Evolutionary conservation across 1,140 invertebrate genomes (phyloP), one percentile per base, ranked within the genome.

Genomic region (Achatina immaculata): DNA sequence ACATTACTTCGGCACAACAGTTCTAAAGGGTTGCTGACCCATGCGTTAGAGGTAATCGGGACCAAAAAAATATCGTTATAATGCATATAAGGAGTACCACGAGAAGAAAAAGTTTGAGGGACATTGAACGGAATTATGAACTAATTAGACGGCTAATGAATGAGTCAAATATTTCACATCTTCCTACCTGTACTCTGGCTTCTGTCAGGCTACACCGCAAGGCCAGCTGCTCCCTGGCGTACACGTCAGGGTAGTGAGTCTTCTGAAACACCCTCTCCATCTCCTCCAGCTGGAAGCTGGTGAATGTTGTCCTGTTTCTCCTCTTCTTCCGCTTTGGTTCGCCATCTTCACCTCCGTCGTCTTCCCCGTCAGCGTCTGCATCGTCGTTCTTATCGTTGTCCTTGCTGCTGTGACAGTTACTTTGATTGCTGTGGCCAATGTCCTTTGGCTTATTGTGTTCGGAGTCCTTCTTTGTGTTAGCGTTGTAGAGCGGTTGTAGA

Each of bases 261-360:
- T 90, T 91, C 81, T 91, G 90, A 78, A 92, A 92, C 1, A 91
- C 87, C 34, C 90, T 73, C 81, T 92, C 91, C 86, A 92, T 89
- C 85, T 92, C 91, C 72, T 91, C 89, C 73, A 99, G 94, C 92
- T 99, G 97, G 92, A 98, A 99, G 51, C 98, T 99, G 62, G 98
- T 99, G 93, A 99, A 99, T 65, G 98, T 99, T 62, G 98, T 99
- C 73, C 98, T 93, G 93, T 99, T 99, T 68, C 98, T 93, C 3
- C 97, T 93, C 91, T 98, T 96, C 91, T 98, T 98, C 92, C 97
- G 97, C 92, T 96, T 97, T 0, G 85, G 82, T 43, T 85, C 90
- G 42, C 85, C 83, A 55, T 88, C 86, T 11, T 88, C 88, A 42
- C 76, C 82, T 9, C 65, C 78, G 11, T 85, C 82, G 19, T 69